Percentiles rank a stretch among this genome's conserved stretches.
Evolutionary conservation across 2,888 invertebrate species (phyloP).

Genomic region (Theretra japonica): DNA sequence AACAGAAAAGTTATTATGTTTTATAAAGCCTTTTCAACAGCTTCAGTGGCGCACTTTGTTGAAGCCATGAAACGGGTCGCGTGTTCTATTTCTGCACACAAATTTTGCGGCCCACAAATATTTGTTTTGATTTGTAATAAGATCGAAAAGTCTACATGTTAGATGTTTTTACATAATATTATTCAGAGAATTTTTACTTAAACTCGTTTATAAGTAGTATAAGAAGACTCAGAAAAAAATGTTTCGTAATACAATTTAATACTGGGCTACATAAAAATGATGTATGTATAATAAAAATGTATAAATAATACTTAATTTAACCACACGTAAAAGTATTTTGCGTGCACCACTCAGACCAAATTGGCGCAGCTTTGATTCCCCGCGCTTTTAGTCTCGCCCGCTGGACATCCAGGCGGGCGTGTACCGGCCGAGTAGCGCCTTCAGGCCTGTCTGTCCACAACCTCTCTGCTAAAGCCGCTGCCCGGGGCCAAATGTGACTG

Average conservation of each 20-base stretch:
- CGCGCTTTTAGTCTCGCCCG: conserved; percentile 85
- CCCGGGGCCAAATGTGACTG: conserved; percentile 91
- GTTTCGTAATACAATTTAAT: neutral
- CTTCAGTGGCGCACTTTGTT: too few relatives aligned
- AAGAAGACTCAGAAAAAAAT: neutral
- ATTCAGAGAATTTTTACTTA: too few relatives aligned
- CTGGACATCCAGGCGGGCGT: conserved; percentile 87
- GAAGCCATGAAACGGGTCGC: too few relatives aligned
- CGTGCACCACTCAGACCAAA: conserved; percentile 90
- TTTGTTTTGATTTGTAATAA: too few relatives aligned
- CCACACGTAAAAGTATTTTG: conserved; percentile 88
- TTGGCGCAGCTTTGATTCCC: conserved; percentile 86
- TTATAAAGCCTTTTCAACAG: too few relatives aligned
- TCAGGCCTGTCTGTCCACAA: conserved; percentile 87
- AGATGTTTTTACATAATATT: too few relatives aligned
- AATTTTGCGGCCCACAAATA: too few relatives aligned
- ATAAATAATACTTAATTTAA: conserved; percentile 3
- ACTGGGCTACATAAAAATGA: neutral
- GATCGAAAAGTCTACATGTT: too few relatives aligned
- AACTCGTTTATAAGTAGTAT: too few relatives aligned
- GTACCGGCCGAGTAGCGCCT: conserved; percentile 80
- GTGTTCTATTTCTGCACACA: too few relatives aligned
- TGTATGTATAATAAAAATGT: neutral
- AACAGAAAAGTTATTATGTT: too few relatives aligned
- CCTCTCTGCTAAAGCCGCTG: conserved; percentile 91